Base-by-base conservation (phyloP, 1,140 invertebrate species). In the Monomorium pharaonis region DNA sequence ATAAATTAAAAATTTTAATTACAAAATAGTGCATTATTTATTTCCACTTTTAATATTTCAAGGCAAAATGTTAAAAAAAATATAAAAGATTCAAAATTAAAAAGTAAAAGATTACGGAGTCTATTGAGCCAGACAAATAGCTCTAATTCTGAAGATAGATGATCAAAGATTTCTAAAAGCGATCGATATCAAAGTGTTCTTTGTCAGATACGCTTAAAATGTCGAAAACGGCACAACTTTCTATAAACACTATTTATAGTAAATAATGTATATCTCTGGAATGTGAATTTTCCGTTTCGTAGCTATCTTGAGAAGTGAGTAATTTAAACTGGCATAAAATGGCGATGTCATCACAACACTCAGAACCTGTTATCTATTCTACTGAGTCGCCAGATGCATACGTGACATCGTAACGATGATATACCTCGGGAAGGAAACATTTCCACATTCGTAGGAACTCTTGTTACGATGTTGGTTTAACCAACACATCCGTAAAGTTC, bases 301-400 rank as follows among this genome's bases (percentile, higher is more conserved):
- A 18, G 14, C 9, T 83, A 60, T 83, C 67, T 58, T 47, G 24
- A 37, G 7, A 72, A 56, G 21, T 4, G 16, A 74, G 78, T 72
- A 72, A 83, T 72, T 72, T 44, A 72, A 72, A 72, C 65, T 74
- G 27, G 54, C 14, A 10, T 42, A 37, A 72, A 56, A 74, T 72
- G 49, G 33, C 56, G 49, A 72, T 42, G 78, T 72, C 49, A 83
- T 47, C 51, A 72, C 65, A 74, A 83, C 78, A 74, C 78, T 83
- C n/a, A n/a, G 78, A 83, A 83, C 78, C 78, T 83, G 78, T 83
- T 83, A 83, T 83, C 78, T 83, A 54, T 72, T 83, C 67, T 47
- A 83, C 78, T 74, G 54, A 83, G 67, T 83, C 42, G 78, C 18
- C 65, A 44, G 78, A 81, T 74, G 78, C 51, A 14, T 72, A 83